Percentiles rank a stretch among this genome's conserved stretches.
Evolutionary conservation across 35 echinoderm and acorn worm genomes (phyloP).

Genomic region (Ptychodera flava): DNA sequence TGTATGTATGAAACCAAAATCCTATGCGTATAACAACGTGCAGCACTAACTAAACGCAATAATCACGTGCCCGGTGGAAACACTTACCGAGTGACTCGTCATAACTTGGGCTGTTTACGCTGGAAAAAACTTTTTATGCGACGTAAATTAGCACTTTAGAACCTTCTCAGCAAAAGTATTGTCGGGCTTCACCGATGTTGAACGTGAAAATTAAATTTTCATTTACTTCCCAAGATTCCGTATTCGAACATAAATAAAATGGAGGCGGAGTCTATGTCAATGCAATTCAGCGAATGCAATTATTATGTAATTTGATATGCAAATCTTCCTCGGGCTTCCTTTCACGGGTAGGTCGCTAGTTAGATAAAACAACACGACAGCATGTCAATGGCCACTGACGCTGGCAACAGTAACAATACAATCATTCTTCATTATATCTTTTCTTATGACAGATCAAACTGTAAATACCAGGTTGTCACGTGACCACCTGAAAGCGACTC

Average conservation of each 20-base stretch:
- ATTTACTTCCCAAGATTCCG: neutral
- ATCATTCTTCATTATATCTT: neutral
- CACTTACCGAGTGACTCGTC: neutral
- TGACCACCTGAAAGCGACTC: neutral
- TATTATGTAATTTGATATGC: conserved; percentile 2
- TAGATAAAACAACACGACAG: neutral
- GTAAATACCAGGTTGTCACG: neutral
- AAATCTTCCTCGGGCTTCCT: neutral
- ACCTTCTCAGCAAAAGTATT: too few species aligned
- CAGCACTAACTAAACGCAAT: neutral
- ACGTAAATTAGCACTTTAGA: too few species aligned
- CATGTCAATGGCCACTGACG: neutral
- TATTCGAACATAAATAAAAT: neutral
- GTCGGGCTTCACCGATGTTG: neutral
- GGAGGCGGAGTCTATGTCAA: neutral
- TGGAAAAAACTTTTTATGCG: too few species aligned
- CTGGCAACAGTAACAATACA: neutral
- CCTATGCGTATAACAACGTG: neutral
- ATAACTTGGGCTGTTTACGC: neutral
- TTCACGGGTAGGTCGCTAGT: neutral
- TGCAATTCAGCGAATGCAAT: neutral
- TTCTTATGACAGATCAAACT: neutral
- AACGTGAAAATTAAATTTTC: neutral
- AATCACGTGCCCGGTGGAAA: neutral
- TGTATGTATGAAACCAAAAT: neutral